Percentiles rank a stretch among this genome's conserved stretches.
Evolutionary conservation across 2,113 vertebrate species (phyloP).

Genomic region (Rallus limicola): DNA sequence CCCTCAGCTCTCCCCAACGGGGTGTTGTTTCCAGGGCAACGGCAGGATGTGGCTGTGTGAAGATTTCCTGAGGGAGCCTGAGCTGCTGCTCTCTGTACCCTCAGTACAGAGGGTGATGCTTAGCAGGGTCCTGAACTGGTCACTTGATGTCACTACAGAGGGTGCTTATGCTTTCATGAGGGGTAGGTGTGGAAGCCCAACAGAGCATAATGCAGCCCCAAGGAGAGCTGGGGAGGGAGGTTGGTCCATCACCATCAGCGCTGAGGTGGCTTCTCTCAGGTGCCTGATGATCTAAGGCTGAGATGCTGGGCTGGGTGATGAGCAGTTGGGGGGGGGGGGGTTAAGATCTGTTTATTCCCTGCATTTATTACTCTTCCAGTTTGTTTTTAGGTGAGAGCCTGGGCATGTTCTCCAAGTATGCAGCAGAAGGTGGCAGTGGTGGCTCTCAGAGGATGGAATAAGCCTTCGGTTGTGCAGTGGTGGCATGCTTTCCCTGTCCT

Average conservation of each 20-base stretch:
- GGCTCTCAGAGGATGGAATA: background rate
- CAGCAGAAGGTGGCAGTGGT: background rate
- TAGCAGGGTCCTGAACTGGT: background rate
- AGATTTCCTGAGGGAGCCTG: background rate
- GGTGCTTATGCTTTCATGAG: background rate
- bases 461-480: background rate
- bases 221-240: background rate
- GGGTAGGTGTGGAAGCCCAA: background rate
- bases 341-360: background rate
- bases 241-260: too few species aligned
- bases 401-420: background rate
- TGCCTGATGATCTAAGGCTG: background rate
- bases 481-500: background rate
- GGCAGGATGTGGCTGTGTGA: background rate
- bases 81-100: too few species aligned
- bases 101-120: background rate
- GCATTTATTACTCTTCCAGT: background rate
- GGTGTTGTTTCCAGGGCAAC: rapidly evolving
- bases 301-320: background rate
- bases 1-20: background rate
- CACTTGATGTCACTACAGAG: too few species aligned
- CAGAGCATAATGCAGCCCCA: rapidly evolving
- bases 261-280: background rate
- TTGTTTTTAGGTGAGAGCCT: background rate
- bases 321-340: too few species aligned